These are phyloP conservation scores for Cephalopachus bancanus DNA, from an alignment of 2,797 vertebrate genomes.

Conservation along the genomic window DNA sequence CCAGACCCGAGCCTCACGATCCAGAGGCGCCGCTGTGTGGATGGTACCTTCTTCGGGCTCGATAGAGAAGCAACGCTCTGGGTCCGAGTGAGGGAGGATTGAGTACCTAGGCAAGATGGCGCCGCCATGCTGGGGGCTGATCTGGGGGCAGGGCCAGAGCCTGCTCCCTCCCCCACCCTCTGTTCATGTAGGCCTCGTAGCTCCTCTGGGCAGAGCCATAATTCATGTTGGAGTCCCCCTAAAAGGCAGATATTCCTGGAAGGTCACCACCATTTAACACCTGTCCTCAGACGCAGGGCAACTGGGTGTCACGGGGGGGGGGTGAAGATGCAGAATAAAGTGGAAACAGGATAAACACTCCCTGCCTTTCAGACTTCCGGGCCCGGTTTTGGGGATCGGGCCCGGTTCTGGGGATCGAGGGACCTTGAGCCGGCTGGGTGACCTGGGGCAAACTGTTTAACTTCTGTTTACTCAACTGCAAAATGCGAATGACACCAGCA, in stretches of 20 bases:
- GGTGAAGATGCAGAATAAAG: background rate
- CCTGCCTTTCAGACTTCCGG: slow-evolving; percentile 26
- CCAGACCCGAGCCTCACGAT: slow-evolving; percentile 94
- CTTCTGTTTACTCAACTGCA: background rate
- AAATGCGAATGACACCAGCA: background rate
- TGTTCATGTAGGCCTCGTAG: background rate
- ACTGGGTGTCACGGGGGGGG: background rate
- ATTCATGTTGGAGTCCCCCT: background rate
- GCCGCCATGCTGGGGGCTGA: background rate
- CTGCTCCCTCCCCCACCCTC: background rate
- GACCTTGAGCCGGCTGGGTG: background rate
- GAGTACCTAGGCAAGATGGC: slow-evolving; percentile 91
- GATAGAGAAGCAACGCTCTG: slow-evolving; percentile 93
- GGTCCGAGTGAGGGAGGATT: slow-evolving; percentile 94
- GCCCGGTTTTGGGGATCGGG: background rate
- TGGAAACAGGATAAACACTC: background rate
- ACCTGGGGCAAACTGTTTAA: slow-evolving; percentile 30
- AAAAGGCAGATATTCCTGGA: background rate
- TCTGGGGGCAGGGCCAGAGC: background rate
- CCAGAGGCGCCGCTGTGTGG: slow-evolving; percentile 92
- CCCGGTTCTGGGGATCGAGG: background rate
- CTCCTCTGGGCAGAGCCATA: background rate
- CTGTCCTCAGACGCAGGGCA: background rate
- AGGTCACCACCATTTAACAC: background rate
- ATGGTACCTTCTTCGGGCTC: slow-evolving; percentile 93